Evolutionary conservation across 2,888 invertebrate species (phyloP).

Genomic region (Agrotis puta): DNA sequence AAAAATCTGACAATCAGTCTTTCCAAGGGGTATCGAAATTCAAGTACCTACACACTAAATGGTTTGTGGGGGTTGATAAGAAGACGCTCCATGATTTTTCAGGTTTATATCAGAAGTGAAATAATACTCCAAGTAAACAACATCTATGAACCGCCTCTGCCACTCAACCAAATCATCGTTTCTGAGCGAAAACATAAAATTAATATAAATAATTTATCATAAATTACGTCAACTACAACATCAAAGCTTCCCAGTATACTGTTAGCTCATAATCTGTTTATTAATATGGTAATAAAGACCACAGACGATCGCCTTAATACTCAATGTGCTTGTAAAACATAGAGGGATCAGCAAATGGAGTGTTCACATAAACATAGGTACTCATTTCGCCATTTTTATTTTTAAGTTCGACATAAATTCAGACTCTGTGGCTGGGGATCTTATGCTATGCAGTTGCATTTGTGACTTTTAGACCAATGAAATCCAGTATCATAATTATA

Average conservation of each 20-base stretch:
- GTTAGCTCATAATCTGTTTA: constrained; percentile 51
- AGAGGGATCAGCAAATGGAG: constrained; percentile 17
- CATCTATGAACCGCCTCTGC: neutral
- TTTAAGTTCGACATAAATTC: no score
- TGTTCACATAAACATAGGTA: neutral
- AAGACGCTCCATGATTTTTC: no score
- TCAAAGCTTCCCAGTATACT: constrained; percentile 29
- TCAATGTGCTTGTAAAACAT: constrained; percentile 7
- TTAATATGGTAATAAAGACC: constrained; percentile 57
- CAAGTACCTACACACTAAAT: no score
- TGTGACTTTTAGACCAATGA: no score
- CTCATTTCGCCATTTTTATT: no score
- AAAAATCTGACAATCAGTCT: no score
- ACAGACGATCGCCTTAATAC: constrained; percentile 30
- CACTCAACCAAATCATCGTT: neutral
- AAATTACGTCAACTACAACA: constrained; percentile 7
- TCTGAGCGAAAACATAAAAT: neutral
- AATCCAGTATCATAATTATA: no score
- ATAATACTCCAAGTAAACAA: neutral
- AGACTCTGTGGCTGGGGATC: no score
- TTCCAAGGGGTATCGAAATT: no score
- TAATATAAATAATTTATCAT: constrained; percentile 20
- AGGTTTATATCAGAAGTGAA: no score
- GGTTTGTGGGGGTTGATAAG: no score
- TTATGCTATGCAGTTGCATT: no score